Evolutionary conservation across 2,797 vertebrate species (phyloP), one percentile per base, ranked within the genome.

Genomic region (Erpetoichthys calabaricus): DNA sequence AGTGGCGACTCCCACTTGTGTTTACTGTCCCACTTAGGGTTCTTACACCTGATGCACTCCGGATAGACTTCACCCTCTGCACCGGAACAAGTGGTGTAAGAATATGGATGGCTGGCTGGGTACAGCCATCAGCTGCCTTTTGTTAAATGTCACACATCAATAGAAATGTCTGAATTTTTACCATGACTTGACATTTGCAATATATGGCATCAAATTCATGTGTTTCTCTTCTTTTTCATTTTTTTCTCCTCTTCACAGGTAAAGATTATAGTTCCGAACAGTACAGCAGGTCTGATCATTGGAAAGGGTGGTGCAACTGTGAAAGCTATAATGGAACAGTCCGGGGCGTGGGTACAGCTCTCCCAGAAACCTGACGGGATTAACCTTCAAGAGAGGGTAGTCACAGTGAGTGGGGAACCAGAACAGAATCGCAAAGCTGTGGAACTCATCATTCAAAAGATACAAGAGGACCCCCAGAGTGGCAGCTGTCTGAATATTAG

Each of bases 211-310:
- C 5, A 6, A 9, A 3, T 53, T 53, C 10, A 53, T 59, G 45
- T 46, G 25, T 53, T 59, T 42, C 53, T 42, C 4, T 41, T 42
- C 44, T 53, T 84, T 59, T 45, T 47, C 51, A 55, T 58, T 57
- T 45, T 59, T n/a, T 79, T 82, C 82, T 80, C 86, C 81, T 76
- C 75, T 88, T 85, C 83, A 81, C 84, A 89, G 86, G 86, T 88
- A 84, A 89, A 89, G 83, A 89, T 89, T 80, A 88, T 89, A 84
- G 86, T 89, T 79, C 86, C 86, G 76, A 89, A 89, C 85, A 89
- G 86, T 83, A 89, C 86, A 77, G 86, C 86, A 78, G 86, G 86
- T 81, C 84, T 89, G 78, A 89, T 89, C 75, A 89, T 89, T 84
- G 86, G 86, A 76, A 89, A 89, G 81, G 86, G 86, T 79, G 86